Evolutionary conservation across 1,140 invertebrate genomes (phyloP).

Genomic region (Phthorimaea operculella): DNA sequence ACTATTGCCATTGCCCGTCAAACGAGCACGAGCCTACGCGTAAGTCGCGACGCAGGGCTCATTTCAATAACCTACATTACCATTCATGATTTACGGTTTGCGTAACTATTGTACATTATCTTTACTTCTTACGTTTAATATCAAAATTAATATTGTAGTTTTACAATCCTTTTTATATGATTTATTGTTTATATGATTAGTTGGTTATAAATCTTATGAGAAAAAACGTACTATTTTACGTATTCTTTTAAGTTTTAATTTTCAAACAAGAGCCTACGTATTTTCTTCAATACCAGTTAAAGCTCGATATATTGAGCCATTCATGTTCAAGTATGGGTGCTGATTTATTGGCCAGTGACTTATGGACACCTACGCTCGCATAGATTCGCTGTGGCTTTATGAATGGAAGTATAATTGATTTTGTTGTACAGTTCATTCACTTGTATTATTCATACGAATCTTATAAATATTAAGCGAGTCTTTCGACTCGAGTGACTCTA

Average conservation of each 20-base stretch:
- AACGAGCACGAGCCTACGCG: constrained; percentile 46
- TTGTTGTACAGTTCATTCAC: constrained; percentile 36
- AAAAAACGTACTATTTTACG: too few species aligned
- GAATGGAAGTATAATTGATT: constrained; percentile 43
- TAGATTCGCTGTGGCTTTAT: constrained; percentile 33
- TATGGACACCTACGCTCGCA: constrained; percentile 35
- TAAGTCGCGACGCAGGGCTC: constrained; percentile 29
- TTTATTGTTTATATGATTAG: too few species aligned
- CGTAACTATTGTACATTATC: background rate
- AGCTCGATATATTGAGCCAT: constrained; percentile 4
- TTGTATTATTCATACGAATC: constrained; percentile 29
- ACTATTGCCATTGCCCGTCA: constrained; percentile 43
- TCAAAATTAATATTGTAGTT: too few species aligned
- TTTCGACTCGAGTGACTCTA: background rate
- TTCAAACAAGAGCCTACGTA: too few species aligned
- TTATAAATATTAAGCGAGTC: constrained; percentile 22
- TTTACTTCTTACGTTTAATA: too few species aligned
- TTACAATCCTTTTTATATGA: too few species aligned
- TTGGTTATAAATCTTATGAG: too few species aligned
- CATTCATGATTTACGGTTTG: constrained; percentile 11
- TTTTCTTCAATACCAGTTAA: background rate
- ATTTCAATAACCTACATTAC: constrained; percentile 46
- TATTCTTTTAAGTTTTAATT: too few species aligned
- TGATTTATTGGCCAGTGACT: constrained; percentile 35
- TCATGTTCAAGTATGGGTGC: constrained; percentile 17